Conservation (phyloP, 2,888 invertebrate genomes). For the Caenorhabditis plicata region DNA sequence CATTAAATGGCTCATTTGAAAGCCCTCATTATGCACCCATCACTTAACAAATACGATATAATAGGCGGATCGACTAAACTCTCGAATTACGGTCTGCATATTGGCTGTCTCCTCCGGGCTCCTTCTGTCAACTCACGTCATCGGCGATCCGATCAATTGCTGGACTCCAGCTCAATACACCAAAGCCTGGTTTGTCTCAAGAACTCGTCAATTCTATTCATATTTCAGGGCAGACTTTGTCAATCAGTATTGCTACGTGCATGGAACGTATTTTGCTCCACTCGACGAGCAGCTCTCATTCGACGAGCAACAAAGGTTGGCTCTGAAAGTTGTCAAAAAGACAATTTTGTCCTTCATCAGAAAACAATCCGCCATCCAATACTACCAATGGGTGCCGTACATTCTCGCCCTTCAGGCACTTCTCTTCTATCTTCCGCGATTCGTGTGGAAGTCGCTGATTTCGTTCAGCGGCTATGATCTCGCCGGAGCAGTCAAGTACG, state of each 20-base stretch:
- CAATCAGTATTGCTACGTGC: conserved; percentile 64
- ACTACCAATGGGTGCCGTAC: conserved; percentile 65
- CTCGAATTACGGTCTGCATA: conserved; percentile 56
- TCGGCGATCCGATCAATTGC: conserved; percentile 63
- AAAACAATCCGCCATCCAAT: conserved; percentile 51
- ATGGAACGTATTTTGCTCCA: conserved; percentile 62
- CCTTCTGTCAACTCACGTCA: conserved; percentile 58
- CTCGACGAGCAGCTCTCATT: conserved; percentile 54
- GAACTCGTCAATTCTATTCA: neutral
- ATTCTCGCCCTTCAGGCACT: conserved; percentile 62
- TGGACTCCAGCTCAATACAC: conserved; percentile 65
- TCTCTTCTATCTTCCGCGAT: conserved; percentile 61
- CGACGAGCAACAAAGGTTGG: conserved; percentile 41
- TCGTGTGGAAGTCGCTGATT: conserved; percentile 60
- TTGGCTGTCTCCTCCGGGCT: conserved; percentile 56
- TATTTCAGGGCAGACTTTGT: conserved; percentile 50
- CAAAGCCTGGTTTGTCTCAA: conserved; percentile 44
- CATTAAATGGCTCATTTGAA: neutral
- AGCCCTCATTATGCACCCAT: too few species aligned
- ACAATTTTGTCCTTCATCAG: too few species aligned
- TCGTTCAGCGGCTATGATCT: conserved; percentile 54
- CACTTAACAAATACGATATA: too few species aligned
- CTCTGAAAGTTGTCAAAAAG: neutral
- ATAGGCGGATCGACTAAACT: conserved; percentile 62
- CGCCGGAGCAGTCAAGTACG: conserved; percentile 51